Conservation (phyloP, 2,888 invertebrate species). For the Melitaea athalia region DNA sequence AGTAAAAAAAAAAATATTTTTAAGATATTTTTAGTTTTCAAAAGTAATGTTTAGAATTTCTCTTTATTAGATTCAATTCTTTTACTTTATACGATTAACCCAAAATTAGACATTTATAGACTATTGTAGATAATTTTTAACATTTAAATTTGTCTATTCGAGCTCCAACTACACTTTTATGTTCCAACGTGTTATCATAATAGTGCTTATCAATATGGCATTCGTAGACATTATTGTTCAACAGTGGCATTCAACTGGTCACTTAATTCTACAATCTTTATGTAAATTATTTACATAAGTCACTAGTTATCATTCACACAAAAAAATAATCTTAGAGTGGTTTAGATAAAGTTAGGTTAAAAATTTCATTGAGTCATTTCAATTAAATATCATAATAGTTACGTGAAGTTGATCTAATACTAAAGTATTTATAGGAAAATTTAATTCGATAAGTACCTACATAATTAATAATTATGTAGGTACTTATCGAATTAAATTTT, state of each 20-base stretch:
- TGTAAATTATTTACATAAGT: slow-evolving; percentile 31
- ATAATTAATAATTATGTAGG: too few relatives aligned
- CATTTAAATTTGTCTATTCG: too few relatives aligned
- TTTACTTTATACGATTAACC: too few relatives aligned
- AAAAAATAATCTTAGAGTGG: slow-evolving; percentile 22
- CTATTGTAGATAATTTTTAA: too few relatives aligned
- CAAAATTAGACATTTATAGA: too few relatives aligned
- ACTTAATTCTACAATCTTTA: neutral
- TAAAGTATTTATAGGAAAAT: neutral
- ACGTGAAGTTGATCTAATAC: neutral
- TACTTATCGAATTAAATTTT: too few relatives aligned
- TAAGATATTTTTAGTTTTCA: too few relatives aligned
- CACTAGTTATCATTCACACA: slow-evolving; percentile 28
- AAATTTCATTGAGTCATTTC: neutral
- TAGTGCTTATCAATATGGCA: neutral
- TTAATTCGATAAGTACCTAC: neutral
- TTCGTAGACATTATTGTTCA: neutral
- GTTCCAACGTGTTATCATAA: neutral
- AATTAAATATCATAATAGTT: slow-evolving; percentile 24
- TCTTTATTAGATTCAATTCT: too few relatives aligned
- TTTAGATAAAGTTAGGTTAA: neutral
- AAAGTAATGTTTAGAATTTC: too few relatives aligned
- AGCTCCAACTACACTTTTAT: neutral
- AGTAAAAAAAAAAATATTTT: too few relatives aligned
- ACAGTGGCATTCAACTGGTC: neutral